Evolutionary conservation across 1,140 invertebrate species (phyloP), one percentile per base, ranked within the genome.

Genomic region (Heliconius hermathena): DNA sequence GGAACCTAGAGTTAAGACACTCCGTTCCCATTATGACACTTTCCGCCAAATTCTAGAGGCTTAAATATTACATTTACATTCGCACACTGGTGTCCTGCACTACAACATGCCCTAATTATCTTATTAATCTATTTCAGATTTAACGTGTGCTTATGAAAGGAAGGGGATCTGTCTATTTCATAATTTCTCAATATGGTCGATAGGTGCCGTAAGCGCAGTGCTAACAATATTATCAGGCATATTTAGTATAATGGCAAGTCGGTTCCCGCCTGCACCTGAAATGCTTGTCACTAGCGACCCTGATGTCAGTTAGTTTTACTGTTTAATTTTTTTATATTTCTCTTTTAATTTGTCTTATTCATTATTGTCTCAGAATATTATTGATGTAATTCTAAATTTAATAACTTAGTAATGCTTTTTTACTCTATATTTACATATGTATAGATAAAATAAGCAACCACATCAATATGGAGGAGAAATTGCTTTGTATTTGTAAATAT

Each of bases 91-190:
- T 26, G 26, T 1, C 26, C 26, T 22, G 54, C n/a, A 3, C 54
- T n/a, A 57, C 54, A 18, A n/a, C 1, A 13, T n/a, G 9, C 57
- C 57, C 4, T 22, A 60, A 66, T 66, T 29, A 22, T 26, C 3
- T 57, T 72, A 60, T 76, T 78, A 73, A 77, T 76, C 38, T 60
- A 71, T 87, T 86, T 46, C 89, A 92, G 90, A 91, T 78, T 22
- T 85, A 8, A 91, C 87, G 0, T 93, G 90, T 73, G 84, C 83
- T 0, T 90, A 87, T 71, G 81, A 78, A 1, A 41, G 77, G 16
- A 82, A 85, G 20, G 82, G 83, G 0, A 73, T 82, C 29, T 93
- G 91, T 71, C 52, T 89, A 0, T 74, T 92, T 36, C 90, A 92
- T 71, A 71, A 80, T 22, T 78, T 85, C 6, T 74, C 81, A 0